A percentile compares a stretch with the other conserved stretches of the same genome.
These are phyloP conservation scores for Elachura formosa DNA, from an alignment of 2,113 vertebrate species.

Conservation along the genomic window DNA sequence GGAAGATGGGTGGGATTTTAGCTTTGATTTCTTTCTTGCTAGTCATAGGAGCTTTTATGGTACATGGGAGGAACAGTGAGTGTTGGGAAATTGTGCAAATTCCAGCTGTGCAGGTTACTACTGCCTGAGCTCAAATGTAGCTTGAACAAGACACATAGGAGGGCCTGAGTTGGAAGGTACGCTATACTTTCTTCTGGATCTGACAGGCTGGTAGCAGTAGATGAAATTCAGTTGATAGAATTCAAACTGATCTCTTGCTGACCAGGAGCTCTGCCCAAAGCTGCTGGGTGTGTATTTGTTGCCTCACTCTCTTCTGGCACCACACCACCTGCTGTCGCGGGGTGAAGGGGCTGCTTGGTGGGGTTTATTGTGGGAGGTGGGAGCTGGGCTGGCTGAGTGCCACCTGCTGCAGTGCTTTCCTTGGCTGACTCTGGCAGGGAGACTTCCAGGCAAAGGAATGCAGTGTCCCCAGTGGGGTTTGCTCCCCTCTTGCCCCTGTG, in stretches of 20 bases:
- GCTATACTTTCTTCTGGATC: not conserved
- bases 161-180: not conserved
- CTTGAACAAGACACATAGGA: not conserved
- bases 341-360: not conserved
- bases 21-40: not conserved
- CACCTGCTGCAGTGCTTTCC: not conserved
- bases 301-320: not conserved
- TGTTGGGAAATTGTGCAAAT: not conserved
- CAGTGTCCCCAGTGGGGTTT: not conserved
- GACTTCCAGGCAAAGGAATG: not conserved
- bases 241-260: not conserved
- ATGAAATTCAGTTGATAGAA: not conserved
- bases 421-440: not conserved
- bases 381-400: not conserved
- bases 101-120: not conserved
- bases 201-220: not conserved
- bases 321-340: rapidly evolving
- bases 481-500: slow-evolving; percentile 60
- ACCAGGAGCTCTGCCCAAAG: not conserved
- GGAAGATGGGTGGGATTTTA: not conserved
- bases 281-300: not conserved
- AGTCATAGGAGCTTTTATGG: not conserved
- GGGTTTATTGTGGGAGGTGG: not conserved
- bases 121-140: not conserved
- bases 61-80: not conserved